phyloP scores from a whole-genome alignment of 2,113 vertebrate genomes.

The Axis porcinus region DNA sequence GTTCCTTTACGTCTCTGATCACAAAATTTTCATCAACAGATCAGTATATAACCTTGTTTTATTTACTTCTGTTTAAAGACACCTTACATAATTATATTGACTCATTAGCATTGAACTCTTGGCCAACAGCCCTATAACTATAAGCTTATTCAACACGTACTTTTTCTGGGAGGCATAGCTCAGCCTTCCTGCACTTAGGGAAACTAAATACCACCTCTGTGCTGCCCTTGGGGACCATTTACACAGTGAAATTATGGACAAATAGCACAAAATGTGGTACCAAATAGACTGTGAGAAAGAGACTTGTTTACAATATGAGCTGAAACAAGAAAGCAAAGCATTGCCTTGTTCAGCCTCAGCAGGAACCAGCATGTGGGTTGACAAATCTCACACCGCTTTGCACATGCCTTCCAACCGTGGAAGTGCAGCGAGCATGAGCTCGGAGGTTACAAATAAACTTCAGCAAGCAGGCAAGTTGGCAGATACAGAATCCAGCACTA shows the following conservation, averaged over 20 bases:
- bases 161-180: neutral
- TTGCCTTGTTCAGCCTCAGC: rapidly evolving
- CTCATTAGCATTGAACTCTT: neutral
- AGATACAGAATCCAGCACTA: neutral
- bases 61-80: neutral
- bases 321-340: neutral
- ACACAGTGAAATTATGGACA: neutral
- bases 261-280: neutral
- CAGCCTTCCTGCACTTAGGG: neutral
- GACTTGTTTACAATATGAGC: neutral
- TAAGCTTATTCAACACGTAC: neutral
- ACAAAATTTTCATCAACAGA: neutral
- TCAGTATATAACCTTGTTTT: neutral
- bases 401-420: neutral
- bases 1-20: neutral
- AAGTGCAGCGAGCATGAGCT: neutral
- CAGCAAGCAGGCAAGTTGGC: neutral
- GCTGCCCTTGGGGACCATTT: neutral
- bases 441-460: neutral
- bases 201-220: neutral
- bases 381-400: neutral
- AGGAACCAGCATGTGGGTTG: neutral
- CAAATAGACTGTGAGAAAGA: neutral
- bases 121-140: neutral
- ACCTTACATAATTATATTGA: neutral